Evolutionary conservation across 2,797 vertebrate genomes (phyloP), one percentile per base, ranked within the genome.

Genomic region (Neostethus bicornis): DNA sequence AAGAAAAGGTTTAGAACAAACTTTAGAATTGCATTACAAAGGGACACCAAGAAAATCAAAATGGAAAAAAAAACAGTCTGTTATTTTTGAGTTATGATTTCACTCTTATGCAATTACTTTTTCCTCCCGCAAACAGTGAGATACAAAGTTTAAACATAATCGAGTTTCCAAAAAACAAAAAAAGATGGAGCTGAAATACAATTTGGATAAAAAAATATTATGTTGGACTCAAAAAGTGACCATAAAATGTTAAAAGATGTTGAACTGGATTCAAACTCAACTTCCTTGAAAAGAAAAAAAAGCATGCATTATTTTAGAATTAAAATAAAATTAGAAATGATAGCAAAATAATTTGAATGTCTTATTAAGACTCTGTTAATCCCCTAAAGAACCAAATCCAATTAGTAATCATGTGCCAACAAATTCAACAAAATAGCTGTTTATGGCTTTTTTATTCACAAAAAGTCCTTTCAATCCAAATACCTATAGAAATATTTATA

Each of bases 1-100:
- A 38, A 32, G 20, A 66, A 80, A 73, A 67, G 56, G 35, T 13
- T 13, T 49, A 52, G 31, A 47, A 17, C 7, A 67, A 57, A 78
- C 2, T 11, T 59, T 45, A 44, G 11, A 52, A 71, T 62, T 45
- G 50, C 21, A 51, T 55, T 51, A 17, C 29, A 68, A 61, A 28
- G 10, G 10, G 9, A 28, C 16, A 20, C 25, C 34, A 67, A 58
- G 29, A 0, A 28, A 47, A 19, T 35, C 29, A 48, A 20, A 34
- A 31, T 20, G 8, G 3, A 23, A 32, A 8, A 7, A 25, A 58
- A 49, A 4, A 45, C 4, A 39, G 51, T 32, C 17, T 31, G 26
- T 23, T n/a, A 48, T 71, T 60, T 65, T 10, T 50, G 54, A 56
- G 42, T 43, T 16, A 26, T 47, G 43, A 35, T 14, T 42, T 32